phyloP scores from a whole-genome alignment of 2,888 invertebrate species.

The Ophioninae sp. region DNA sequence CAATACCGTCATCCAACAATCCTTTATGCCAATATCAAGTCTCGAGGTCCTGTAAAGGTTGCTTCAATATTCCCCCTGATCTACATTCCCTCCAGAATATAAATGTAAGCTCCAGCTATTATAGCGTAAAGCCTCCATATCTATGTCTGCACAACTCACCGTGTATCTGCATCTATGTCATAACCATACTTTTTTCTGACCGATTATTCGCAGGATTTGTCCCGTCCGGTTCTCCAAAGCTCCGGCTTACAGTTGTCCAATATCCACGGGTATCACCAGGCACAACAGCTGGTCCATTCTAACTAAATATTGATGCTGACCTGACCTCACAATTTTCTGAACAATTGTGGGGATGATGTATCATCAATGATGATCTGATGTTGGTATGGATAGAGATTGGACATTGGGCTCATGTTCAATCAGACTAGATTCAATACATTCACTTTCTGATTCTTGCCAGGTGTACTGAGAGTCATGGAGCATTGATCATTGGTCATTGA shows the following conservation, averaged over 20 bases:
- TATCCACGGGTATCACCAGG: not conserved
- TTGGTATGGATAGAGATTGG: not conserved
- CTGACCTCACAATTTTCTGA: slow-evolving; percentile 6
- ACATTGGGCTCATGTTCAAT: slow-evolving; percentile 8
- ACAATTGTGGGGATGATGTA: not conserved
- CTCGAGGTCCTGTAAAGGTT: not conserved
- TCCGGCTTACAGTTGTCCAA: not conserved
- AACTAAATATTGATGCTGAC: not conserved
- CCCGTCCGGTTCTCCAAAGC: not conserved
- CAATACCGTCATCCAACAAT: not conserved
- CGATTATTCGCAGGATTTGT: not conserved
- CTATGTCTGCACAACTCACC: not conserved
- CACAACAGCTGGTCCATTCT: not conserved
- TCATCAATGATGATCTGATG: not conserved
- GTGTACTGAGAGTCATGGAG: too few relatives aligned
- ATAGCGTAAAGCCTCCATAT: not conserved
- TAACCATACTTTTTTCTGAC: not conserved
- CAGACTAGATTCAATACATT: too few relatives aligned
- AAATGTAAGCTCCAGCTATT: not conserved
- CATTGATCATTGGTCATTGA: too few relatives aligned
- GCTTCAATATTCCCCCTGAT: not conserved
- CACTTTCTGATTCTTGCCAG: too few relatives aligned
- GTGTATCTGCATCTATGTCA: not conserved
- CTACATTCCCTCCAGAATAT: not conserved
- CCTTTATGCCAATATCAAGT: not conserved